Percentiles rank a stretch among this genome's conserved stretches.
Conservation (phyloP, 2,888 invertebrate genomes). For the Dicyrtomina minuta region DNA sequence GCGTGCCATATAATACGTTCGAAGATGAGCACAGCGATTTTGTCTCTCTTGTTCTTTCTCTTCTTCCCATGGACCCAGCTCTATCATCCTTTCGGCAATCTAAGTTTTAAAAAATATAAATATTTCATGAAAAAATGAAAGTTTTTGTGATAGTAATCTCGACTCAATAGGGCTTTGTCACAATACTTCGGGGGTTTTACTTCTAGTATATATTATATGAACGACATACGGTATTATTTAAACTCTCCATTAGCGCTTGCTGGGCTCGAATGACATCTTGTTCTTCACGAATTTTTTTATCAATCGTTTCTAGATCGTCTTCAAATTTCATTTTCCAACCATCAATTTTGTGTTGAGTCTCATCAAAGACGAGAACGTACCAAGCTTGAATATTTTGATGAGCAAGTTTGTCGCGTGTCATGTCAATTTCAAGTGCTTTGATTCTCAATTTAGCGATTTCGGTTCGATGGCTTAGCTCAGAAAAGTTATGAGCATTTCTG, state of each 20-base stretch:
- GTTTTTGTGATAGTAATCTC: too few relatives aligned
- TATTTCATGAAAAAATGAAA: too few relatives aligned
- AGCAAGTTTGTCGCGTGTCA: conserved; percentile 43
- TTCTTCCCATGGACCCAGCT: conserved; percentile 52
- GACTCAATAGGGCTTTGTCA: too few relatives aligned
- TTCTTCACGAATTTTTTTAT: conserved; percentile 59
- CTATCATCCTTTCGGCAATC: conserved; percentile 47
- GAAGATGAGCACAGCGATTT: conserved; percentile 41
- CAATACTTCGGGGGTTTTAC: too few relatives aligned
- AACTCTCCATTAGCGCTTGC: conserved; percentile 39
- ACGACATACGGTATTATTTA: conserved; percentile 44
- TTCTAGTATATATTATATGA: too few relatives aligned
- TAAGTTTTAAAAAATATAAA: conserved; percentile 24
- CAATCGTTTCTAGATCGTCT: conserved; percentile 61
- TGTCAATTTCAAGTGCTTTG: conserved; percentile 37
- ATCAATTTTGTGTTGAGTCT: conserved; percentile 59
- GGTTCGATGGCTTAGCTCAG: conserved; percentile 26
- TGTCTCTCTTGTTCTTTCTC: conserved; percentile 46
- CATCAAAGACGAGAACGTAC: conserved; percentile 54
- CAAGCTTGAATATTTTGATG: conserved; percentile 47
- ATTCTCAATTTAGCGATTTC: conserved; percentile 30
- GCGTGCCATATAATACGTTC: conserved; percentile 44
- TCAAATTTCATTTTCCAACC: conserved; percentile 63
- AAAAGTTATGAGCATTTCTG: conserved; percentile 32
- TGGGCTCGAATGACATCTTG: conserved; percentile 56